Base-by-base conservation (phyloP, 2,888 invertebrate species). In the Synanthedon andrenaeformis region DNA sequence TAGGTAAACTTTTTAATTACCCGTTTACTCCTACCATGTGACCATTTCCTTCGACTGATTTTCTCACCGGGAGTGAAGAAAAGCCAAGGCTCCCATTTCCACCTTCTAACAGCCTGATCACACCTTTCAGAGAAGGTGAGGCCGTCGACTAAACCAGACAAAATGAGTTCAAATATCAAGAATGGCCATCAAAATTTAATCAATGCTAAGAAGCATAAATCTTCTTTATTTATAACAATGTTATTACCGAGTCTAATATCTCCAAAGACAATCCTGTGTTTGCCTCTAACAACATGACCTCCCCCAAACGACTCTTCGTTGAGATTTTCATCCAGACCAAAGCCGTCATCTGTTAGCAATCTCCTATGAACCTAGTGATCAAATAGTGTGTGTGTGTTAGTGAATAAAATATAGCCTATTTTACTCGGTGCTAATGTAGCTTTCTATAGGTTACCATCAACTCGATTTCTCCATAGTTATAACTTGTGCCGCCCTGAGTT, bases 271-370 rank as follows among this genome's bases (percentile, higher is more conserved):
- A 85, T 67, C 41, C 84, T 72, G 58, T 90, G 90, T 17, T 79
- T 88, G 0, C 91, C 91, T 42, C 83, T 79, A 1, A 89, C 87
- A 0, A 90, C 86, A 12, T 91, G 67, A 0, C 91, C 91, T 0
- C 79, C 70, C 0, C 89, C 89, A 57, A 78, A 82, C 2, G 85
- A 89, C 35, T 89, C 83, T 67, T 94, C 94, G 62, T 93, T 91
- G 17, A 94, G 67, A 0, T 92, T 76, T 70, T 94, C 93, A 41
- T 90, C 91, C 0, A 94, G 90, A 0, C 94, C 94, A 59, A 91
- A 91, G 0, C 89, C 89, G 63, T 94, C 94, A 64, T 94, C 94
- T 51, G 89, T 82, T 3, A 92, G 74, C 1, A 91, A 74, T 55
- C 93, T 81, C 56, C 94, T 85, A 63, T 94, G 93, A 0, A 93